Conservation (phyloP, 2,113 vertebrate genomes). For the Dryoscopus gambensis region DNA sequence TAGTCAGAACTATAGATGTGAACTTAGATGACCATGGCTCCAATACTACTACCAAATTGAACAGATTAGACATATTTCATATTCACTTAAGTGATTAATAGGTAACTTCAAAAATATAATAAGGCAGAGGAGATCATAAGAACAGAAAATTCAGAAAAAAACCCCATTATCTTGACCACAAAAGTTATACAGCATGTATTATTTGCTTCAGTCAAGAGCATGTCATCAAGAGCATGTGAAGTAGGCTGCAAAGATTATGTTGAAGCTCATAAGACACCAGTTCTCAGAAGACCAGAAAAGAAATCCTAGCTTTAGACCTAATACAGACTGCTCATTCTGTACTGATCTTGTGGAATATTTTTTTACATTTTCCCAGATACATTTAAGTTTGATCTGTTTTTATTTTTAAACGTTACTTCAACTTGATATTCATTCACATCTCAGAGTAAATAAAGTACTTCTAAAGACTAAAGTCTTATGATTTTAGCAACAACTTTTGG, state of each 20-base stretch:
- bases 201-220: background rate
- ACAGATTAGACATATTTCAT: background rate
- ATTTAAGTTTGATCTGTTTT: background rate
- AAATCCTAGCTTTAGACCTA: background rate
- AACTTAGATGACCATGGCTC: background rate
- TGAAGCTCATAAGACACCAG: background rate
- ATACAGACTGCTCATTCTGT: background rate
- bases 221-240: background rate
- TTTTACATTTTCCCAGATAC: background rate
- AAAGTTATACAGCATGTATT: background rate
- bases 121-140: background rate
- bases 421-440: background rate
- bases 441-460: background rate
- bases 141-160: background rate
- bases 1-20: background rate
- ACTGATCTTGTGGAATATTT: background rate
- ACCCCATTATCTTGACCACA: rapidly evolving
- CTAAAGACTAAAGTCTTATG: background rate
- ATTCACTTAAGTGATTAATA: background rate
- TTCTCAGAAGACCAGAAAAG: background rate
- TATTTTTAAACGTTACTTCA: background rate
- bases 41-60: background rate
- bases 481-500: slow-evolving; percentile 28
- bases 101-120: background rate
- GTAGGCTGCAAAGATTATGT: background rate